These are phyloP conservation scores for Gnathonemus longibarbis DNA, from an alignment of 2,113 vertebrate genomes.

Conservation along the genomic window DNA sequence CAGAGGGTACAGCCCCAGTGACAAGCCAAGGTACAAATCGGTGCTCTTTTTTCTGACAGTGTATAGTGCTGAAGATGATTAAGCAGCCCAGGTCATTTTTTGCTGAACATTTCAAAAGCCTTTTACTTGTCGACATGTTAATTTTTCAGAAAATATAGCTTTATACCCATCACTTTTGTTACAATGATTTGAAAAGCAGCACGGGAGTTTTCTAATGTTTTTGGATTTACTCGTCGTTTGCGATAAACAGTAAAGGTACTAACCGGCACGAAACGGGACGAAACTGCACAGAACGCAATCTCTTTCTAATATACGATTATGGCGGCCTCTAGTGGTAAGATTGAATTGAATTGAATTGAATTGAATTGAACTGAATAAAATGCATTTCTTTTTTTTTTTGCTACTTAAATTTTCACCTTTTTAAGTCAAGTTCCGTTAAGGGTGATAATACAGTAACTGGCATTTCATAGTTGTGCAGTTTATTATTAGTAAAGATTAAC, in stretches of 20 bases:
- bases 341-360: background rate
- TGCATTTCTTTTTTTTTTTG: background rate
- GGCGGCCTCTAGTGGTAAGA: slow-evolving; percentile 1
- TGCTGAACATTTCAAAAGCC: background rate
- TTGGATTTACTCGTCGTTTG: background rate
- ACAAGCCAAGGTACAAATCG: background rate
- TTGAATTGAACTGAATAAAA: background rate
- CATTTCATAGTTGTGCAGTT: background rate
- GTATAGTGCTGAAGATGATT: background rate
- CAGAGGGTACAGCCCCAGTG: background rate
- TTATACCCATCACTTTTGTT: background rate
- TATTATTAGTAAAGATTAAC: background rate
- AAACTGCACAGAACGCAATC: background rate
- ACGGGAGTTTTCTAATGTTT: background rate
- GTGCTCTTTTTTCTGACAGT: background rate
- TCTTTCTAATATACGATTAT: background rate
- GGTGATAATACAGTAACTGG: background rate
- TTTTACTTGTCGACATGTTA: background rate
- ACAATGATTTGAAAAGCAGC: background rate
- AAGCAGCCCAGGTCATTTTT: background rate
- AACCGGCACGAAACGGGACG: background rate
- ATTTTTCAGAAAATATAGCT: background rate
- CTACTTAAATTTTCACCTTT: background rate
- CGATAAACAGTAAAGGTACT: background rate
- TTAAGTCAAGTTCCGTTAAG: background rate